These are phyloP conservation scores for Plecturocebus donacophilus DNA, from an alignment of 2,113 vertebrate species.

Conservation along the genomic window DNA sequence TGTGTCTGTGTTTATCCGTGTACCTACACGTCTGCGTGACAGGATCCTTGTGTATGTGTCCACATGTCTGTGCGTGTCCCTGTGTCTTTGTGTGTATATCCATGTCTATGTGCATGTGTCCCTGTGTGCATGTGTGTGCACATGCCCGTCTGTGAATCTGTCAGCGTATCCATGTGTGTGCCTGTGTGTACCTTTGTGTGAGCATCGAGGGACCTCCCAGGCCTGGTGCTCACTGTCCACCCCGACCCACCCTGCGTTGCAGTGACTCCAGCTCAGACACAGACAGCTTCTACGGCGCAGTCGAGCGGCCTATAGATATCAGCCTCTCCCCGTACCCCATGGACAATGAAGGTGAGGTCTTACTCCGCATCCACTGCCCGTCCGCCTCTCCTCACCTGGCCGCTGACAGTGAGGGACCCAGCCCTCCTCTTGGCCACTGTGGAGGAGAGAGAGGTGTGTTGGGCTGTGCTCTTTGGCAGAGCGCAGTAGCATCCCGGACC, in stretches of 20 bases:
- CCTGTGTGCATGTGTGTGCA: background rate
- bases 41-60: background rate
- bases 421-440: background rate
- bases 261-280: conserved; percentile 93
- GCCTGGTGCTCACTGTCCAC: background rate
- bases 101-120: background rate
- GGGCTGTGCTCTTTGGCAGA: background rate
- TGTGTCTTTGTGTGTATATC: too few species aligned
- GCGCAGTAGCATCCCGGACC: background rate
- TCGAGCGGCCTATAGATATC: conserved; percentile 93
- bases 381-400: fast-evolving
- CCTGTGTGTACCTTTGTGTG: fast-evolving
- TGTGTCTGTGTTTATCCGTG: background rate
- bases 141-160: background rate
- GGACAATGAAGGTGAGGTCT: conserved; percentile 88
- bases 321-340: conserved; percentile 85
- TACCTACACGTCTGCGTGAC: background rate
- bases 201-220: background rate
- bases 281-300: conserved; percentile 94
- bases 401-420: background rate
- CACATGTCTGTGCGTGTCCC: fast-evolving
- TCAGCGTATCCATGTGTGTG: fast-evolving
- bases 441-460: fast-evolving
- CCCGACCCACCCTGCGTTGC: conserved; percentile 29
- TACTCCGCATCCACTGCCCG: fast-evolving